A percentile compares a stretch with the other conserved stretches of the same genome.
These are phyloP conservation scores for Engraulis encrasicolus DNA, from an alignment of 2,113 vertebrate species.

Conservation along the genomic window DNA sequence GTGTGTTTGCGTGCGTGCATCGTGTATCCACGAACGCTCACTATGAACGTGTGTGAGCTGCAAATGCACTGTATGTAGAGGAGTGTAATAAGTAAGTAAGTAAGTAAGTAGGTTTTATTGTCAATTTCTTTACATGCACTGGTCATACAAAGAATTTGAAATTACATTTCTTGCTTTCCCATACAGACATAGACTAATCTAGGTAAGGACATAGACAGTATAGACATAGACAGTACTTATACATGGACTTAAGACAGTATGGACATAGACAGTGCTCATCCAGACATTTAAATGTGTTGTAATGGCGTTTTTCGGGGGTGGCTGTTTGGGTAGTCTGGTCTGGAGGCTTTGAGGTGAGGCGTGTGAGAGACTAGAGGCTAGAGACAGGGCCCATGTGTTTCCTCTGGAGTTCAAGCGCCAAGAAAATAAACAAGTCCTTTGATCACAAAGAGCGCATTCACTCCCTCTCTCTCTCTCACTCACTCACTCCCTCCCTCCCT, in stretches of 20 bases:
- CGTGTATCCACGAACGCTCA: slow-evolving; percentile 8
- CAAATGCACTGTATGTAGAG: slow-evolving; percentile 14
- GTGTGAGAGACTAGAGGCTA: slow-evolving; percentile 50
- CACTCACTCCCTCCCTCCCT: slow-evolving; percentile 42
- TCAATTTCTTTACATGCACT: no score
- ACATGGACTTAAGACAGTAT: no score
- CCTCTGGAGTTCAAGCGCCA: slow-evolving; percentile 74
- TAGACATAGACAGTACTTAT: no score
- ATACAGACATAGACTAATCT: no score
- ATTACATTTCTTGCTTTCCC: no score
- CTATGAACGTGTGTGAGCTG: slow-evolving; percentile 6
- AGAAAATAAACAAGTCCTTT: slow-evolving; percentile 82
- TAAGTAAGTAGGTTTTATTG: no score
- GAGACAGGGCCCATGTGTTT: slow-evolving; percentile 72
- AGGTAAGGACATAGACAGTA: no score
- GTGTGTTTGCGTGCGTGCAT: not conserved
- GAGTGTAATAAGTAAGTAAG: no score
- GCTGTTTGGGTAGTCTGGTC: no score
- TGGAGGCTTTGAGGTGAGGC: slow-evolving; percentile 53
- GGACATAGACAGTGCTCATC: no score
- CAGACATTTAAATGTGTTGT: no score
- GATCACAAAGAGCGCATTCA: slow-evolving; percentile 86
- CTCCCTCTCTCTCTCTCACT: slow-evolving; percentile 57
- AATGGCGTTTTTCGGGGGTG: slow-evolving; percentile 47
- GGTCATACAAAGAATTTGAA: no score